Evolutionary conservation across 2,888 invertebrate genomes (phyloP).

Genomic region (Leptothorax acervorum): DNA sequence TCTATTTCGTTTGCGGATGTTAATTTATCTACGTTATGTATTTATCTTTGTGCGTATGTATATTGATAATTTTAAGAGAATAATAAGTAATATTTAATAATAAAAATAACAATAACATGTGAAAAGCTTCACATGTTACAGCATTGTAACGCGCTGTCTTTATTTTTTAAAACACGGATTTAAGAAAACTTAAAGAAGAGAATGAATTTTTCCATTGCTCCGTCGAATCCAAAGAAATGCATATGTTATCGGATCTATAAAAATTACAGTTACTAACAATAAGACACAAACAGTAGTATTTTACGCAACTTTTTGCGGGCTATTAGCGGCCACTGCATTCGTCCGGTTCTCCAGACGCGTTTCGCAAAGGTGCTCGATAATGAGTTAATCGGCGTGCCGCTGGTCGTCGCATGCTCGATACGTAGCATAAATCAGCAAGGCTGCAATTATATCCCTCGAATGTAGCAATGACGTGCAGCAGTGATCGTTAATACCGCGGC

Average conservation of each 20-base stretch:
- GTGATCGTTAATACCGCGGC: slow-evolving; percentile 8
- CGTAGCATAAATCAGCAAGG: slow-evolving; percentile 31
- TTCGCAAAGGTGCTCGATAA: slow-evolving; percentile 44
- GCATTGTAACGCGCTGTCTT: neutral
- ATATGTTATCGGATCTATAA: neutral
- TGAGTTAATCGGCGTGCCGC: slow-evolving; percentile 46
- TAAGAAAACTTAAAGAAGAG: neutral
- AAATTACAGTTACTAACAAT: neutral
- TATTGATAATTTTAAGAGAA: neutral
- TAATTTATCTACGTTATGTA: neutral
- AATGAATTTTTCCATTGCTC: neutral
- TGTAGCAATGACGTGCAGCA: slow-evolving; percentile 14
- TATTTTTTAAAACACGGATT: neutral
- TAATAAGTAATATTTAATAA: neutral
- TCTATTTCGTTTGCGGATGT: neutral
- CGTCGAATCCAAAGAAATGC: neutral
- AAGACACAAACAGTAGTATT: slow-evolving; percentile 13
- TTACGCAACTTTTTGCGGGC: slow-evolving; percentile 41
- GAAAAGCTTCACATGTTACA: neutral
- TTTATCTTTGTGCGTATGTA: neutral
- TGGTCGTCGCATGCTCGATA: slow-evolving; percentile 27
- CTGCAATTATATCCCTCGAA: slow-evolving; percentile 52
- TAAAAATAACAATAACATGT: neutral
- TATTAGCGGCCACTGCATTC: slow-evolving; percentile 23
- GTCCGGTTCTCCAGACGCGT: slow-evolving; percentile 31